Base-by-base conservation (phyloP, 92 coral and sea anemone genomes). In the Phenganax subtilis region DNA sequence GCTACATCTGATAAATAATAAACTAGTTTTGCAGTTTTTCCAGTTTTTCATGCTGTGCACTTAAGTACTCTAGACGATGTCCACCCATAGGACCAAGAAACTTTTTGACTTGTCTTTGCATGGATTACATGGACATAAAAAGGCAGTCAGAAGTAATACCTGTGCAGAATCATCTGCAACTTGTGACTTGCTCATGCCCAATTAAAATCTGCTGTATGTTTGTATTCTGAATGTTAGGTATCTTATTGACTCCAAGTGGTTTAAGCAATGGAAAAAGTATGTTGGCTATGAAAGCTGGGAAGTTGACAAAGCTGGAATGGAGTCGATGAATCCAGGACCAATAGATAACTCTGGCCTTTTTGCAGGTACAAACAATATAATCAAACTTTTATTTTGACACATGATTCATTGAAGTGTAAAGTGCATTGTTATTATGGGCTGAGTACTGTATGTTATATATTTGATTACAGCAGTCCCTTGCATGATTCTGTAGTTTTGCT, bases 221-320 rank as follows among this genome's bases (percentile, higher is more conserved):
- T 25, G 16, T 64, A 6, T 25, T 64, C 3, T 64, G 16, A 28
- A 20, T 44, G 29, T 64, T 60, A 94, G 98, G 98, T 94, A 89
- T 73, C 81, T 96, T 69, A 88, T 96, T 29, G 99, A 96, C 80
- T 86, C 97, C 63, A 89, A 84, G 25, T 96, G 99, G 99, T 79
- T 96, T 31, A 96, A 96, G 66, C 93, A 91, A 55, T 96, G 99
- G 99, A 96, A 96, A 85, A 96, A 96, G 86, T 96, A 84, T 86
- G 99, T 92, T 87, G 99, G 99, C 6, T 96, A 70, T 85, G 99
- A 96, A 55, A 86, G 87, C 54, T 96, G 99, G 99, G 97, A 92
- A 63, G 74, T 77, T 66, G 93, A 87, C 75, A 93, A 90, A 57
- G 88, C 85, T 30, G 99, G 99, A 44, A 93, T 87, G 16, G 81